A percentile compares a stretch with the other conserved stretches of the same genome.
Evolutionary conservation across 2,797 vertebrate species (phyloP).

Genomic region (Menidia menidia): DNA sequence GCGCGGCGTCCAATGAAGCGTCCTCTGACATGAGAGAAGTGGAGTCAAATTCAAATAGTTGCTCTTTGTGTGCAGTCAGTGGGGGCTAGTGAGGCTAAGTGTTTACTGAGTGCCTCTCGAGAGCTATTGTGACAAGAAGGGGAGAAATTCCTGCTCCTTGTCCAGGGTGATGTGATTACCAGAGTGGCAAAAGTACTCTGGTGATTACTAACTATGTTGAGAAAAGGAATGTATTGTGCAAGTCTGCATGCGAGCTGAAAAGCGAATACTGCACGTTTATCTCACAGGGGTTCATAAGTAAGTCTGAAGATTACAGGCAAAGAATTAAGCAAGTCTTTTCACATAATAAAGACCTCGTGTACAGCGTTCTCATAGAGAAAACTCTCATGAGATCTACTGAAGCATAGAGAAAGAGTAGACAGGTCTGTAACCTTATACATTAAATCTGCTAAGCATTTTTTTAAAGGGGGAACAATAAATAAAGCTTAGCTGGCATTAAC

Average conservation of each 20-base stretch:
- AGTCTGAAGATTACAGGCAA: constrained; percentile 39
- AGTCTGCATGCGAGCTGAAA: neutral
- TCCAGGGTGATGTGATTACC: constrained; percentile 65
- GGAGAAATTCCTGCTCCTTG: constrained; percentile 71
- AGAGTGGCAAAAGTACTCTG: constrained; percentile 39
- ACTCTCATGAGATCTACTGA: constrained; percentile 58
- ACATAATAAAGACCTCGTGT: constrained; percentile 51
- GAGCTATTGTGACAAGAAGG: constrained; percentile 65
- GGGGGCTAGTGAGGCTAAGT: constrained; percentile 49
- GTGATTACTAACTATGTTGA: constrained; percentile 39
- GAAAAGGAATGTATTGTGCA: constrained; percentile 7
- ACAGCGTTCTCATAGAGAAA: constrained; percentile 64
- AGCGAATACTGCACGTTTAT: constrained; percentile 19
- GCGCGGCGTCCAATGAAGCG: constrained; percentile 14
- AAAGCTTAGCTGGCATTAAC: constrained; percentile 86
- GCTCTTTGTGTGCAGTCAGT: constrained; percentile 41
- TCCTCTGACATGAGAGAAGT: constrained; percentile 25
- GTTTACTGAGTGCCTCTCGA: constrained; percentile 73
- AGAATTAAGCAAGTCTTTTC: constrained; percentile 32
- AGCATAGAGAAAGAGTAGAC: constrained; percentile 66
- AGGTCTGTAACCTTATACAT: constrained; percentile 81
- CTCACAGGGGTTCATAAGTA: constrained; percentile 33
- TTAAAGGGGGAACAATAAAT: constrained; percentile 85
- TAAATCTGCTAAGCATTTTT: constrained; percentile 85
- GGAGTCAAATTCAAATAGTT: constrained; percentile 36